Evolutionary conservation across 92 coral and sea anemone species (phyloP), one percentile per base, ranked within the genome.

Genomic region (Meandrina meandrites): DNA sequence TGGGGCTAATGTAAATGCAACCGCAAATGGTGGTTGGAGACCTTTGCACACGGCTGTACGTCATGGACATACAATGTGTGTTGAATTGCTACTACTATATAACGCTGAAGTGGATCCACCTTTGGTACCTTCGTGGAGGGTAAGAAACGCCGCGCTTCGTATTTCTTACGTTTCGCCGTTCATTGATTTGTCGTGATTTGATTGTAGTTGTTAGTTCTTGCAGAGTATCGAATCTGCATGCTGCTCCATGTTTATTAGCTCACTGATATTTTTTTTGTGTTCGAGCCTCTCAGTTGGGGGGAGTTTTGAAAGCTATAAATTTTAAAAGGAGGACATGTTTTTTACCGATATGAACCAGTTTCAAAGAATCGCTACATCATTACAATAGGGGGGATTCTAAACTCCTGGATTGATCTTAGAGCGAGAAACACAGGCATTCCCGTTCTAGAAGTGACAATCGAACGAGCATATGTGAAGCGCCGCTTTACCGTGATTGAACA

Each of bases 31-130:
- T 74, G 99, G 99, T 72, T 97, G 99, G 99, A 92, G 97, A 78
- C 94, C 99, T 76, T 88, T 97, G 66, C 99, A 97, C 76, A 94
- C 95, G 74, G 98, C 99, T 62, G 99, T 96, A 58, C 94, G 98
- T 40, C 99, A 97, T 84, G 99, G 98, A 84, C 99, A 97, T 88
- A 93, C 98, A 71, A 86, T 80, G 88, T 97, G 99, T 82, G 99
- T 97, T 76, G 94, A 97, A 79, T 93, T 97, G 66, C 93, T 97
- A 36, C 94, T 97, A 8, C 82, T 83, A 80, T 97, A 91, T 86
- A 91, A 90, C 86, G 99, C 99, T 28, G 97, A 95, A 91, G 99
- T 97, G 47, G 99, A 97, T 67, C 99, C 99, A 17, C 99, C 99
- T 76, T 82, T 91, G 3, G 92, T 96, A 0, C 95, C 98, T 28